A percentile compares a stretch with the other conserved stretches of the same genome.
phyloP scores from a whole-genome alignment of 2,888 invertebrate genomes.

The Ectemnius continuus region DNA sequence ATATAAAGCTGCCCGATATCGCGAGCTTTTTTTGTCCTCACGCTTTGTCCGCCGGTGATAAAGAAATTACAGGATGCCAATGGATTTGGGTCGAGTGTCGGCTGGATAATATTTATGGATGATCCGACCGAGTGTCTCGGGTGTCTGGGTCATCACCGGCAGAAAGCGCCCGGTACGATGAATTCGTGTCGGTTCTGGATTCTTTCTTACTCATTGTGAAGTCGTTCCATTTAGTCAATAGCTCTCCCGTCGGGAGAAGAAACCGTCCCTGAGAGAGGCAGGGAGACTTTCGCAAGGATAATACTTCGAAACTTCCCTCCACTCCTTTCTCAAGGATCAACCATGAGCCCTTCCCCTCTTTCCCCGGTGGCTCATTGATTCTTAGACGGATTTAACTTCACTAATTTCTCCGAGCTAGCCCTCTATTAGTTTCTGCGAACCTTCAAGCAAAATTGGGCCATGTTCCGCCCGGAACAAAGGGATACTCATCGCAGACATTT shows the following conservation, averaged over 20 bases:
- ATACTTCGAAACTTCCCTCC: slow-evolving; percentile 16
- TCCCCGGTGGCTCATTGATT: slow-evolving; percentile 8
- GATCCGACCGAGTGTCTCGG: neutral
- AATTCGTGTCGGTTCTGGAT: slow-evolving; percentile 28
- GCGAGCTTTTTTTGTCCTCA: neutral
- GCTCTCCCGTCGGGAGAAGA: neutral
- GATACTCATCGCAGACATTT: neutral
- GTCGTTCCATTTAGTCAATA: slow-evolving; percentile 16
- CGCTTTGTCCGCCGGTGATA: neutral
- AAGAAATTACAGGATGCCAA: neutral
- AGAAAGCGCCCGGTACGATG: slow-evolving; percentile 17
- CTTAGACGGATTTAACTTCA: slow-evolving; percentile 17
- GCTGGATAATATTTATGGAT: neutral
- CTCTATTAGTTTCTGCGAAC: neutral
- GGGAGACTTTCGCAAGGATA: neutral
- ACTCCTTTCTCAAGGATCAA: neutral
- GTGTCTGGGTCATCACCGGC: no score
- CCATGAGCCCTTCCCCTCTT: neutral
- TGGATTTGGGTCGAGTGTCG: neutral
- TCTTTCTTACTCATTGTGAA: slow-evolving; percentile 20
- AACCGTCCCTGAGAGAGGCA: neutral
- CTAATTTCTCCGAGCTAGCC: slow-evolving; percentile 9
- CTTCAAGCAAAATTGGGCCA: neutral
- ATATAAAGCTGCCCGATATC: neutral
- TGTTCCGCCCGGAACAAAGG: no score